Base-by-base conservation (phyloP, 2,888 invertebrate species). In the Hecatera dysodea region DNA sequence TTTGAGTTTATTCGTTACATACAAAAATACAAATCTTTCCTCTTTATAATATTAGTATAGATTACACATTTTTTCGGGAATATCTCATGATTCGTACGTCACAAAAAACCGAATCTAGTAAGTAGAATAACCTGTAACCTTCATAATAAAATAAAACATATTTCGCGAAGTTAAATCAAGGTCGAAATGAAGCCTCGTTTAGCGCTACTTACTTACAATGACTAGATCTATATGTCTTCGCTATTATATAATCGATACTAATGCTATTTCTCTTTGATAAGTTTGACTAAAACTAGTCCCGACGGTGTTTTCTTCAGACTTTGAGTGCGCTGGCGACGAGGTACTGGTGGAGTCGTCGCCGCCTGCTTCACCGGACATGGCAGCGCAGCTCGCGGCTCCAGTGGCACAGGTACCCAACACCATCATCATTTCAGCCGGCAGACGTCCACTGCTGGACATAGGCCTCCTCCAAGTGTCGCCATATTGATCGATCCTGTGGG, bases 261-360 rank as follows among this genome's bases (percentile, higher is more conserved):
- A 75, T 67, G 48, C 56, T 36, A 29, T 46, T 67, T 56, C 33
- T 17, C n/a, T 42, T 48, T 60, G 33, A 59, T 39, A 52, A 63
- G 24, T 39, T 55, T 61, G 61, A 71, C 70, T 79, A 63, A 68
- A 59, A 73, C 66, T 9, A 55, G 59, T 62, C 19, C 42, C 55
- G 22, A 48, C 46, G 22, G 33, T 52, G 59, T 67, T 78, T 79
- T 76, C 92, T 93, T 69, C 93, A 96, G 96, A 96, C 85, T 96
- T 96, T 93, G 96, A 96, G 92, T 96, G 96, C 87, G 94, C 94
- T 72, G 96, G 96, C 75, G 95, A 96, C 94, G 96, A 96, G 87
- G 96, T 96, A 66, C 90, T 96, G 78, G 96, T 96, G 88, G 96
- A 95, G 91, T 95, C 94, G 75, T 93, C 96, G 88, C 95, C 95